Base-by-base conservation (phyloP, 2,888 invertebrate species). In the Chouioia cunea region DNA sequence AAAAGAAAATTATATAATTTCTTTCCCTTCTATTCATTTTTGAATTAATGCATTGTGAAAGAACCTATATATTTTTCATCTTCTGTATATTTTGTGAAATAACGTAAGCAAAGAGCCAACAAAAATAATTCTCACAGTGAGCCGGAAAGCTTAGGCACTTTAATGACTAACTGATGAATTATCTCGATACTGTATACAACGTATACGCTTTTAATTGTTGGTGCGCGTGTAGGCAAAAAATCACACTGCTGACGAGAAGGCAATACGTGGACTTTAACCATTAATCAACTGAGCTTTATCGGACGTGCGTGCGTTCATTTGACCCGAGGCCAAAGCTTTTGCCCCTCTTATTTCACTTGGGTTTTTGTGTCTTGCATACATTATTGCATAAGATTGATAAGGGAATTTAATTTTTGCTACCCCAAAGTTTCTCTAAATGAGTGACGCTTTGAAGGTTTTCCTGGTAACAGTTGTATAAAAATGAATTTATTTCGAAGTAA, bases 221-320 rank as follows among this genome's bases (percentile, higher is more conserved):
- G 59, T 14, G 47, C 46, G 36, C 70, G 48, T 71, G 70, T 70
- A 62, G 65, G 53, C 47, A 68, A 47, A 62, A 56, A 59, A 46
- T 53, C 62, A 16, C 18, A 20, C 22, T 62, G 48, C 48, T 53
- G 69, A 58, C 65, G 54, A 65, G 36, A 36, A 36, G 54, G 63
- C 58, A 65, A 65, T 70, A 70, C 65, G 27, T 23, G 36, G 16
- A 14, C 4, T 2, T 4, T 10, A 8, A 47, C 58, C 62, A 71
- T 71, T 71, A 71, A 71, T 71, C 71, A 71, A 48, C 27, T 20
- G 20, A 10, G 20, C 57, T 71, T 71, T 71, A 71, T 71, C 71
- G 58, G 56, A 8, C 50, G 22, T 27, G 50, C 57, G 50, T 46
- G 69, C 46, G 16, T 52, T 23, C 22, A 47, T 48, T 22, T 63